Evolutionary conservation across 2,797 vertebrate genomes (phyloP).

Genomic region (Acrossocheilus wenchowensis): DNA sequence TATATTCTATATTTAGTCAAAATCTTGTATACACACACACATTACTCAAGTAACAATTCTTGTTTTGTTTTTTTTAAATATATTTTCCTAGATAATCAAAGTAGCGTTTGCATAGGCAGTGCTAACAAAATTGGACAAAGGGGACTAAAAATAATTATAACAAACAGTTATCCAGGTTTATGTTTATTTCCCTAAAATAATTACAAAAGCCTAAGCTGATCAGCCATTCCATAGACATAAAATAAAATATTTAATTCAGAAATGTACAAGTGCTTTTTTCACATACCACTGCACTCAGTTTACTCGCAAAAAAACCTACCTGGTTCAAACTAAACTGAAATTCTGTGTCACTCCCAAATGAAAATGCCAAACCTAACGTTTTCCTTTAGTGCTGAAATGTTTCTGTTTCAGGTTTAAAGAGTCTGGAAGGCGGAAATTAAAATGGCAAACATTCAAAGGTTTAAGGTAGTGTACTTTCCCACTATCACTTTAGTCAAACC

Average conservation of each 20-base stretch:
- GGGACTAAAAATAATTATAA: background rate
- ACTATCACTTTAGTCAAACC: background rate
- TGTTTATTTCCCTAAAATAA: slow-evolving; percentile 59
- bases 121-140: background rate
- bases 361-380: background rate
- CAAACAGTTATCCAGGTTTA: background rate
- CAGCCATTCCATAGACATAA: slow-evolving; percentile 22
- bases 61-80: background rate
- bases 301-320: background rate
- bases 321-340: slow-evolving; percentile 6
- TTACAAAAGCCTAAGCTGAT: slow-evolving; percentile 45
- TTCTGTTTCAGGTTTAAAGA: background rate
- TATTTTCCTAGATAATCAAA: background rate
- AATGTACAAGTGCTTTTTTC: background rate
- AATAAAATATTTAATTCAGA: slow-evolving; percentile 16
- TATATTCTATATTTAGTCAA: background rate
- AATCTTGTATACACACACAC: background rate
- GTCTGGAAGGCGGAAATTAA: background rate
- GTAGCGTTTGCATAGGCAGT: background rate
- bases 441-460: background rate
- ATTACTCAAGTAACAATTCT: background rate
- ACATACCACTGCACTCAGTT: slow-evolving; percentile 48
- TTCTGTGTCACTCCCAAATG: background rate
- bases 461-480: background rate
- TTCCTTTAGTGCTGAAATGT: background rate